Conservation (phyloP, 2,888 invertebrate species). For the Galerucella nymphaeae region DNA sequence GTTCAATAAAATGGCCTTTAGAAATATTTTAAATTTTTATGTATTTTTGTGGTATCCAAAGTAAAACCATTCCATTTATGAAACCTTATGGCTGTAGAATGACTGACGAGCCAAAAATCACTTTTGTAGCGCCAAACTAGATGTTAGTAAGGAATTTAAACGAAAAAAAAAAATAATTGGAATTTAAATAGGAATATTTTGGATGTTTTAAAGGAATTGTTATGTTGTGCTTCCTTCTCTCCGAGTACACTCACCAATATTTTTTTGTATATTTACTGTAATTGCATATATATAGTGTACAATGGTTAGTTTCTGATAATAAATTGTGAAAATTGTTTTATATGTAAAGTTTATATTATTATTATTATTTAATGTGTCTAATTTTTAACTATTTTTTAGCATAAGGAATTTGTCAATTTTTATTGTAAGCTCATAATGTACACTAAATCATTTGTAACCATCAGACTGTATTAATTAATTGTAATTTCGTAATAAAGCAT, state of each 20-base stretch:
- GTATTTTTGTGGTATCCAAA: slow-evolving; percentile 6
- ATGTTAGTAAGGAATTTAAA: slow-evolving; percentile 37
- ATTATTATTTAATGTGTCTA: slow-evolving; percentile 43
- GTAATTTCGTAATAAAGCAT: slow-evolving; percentile 54
- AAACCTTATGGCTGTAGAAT: slow-evolving; percentile 41
- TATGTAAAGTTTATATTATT: slow-evolving; percentile 45
- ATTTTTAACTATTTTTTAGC: slow-evolving; percentile 42
- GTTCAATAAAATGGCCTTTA: not conserved
- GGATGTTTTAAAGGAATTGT: slow-evolving; percentile 42
- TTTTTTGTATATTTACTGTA: slow-evolving; percentile 43
- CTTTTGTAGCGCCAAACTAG: slow-evolving; percentile 43
- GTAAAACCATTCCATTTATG: slow-evolving; percentile 43
- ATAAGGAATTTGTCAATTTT: slow-evolving; percentile 50
- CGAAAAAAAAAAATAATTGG: slow-evolving; percentile 22
- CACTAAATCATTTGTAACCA: slow-evolving; percentile 52
- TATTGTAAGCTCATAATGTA: slow-evolving; percentile 48
- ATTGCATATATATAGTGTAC: slow-evolving; percentile 42
- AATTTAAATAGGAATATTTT: slow-evolving; percentile 42
- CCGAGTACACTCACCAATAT: slow-evolving; percentile 35
- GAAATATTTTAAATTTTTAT: not conserved
- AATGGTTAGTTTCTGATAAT: slow-evolving; percentile 40
- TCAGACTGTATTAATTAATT: slow-evolving; percentile 55
- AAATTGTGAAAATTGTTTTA: slow-evolving; percentile 38
- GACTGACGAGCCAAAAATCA: slow-evolving; percentile 43
- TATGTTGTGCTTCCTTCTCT: slow-evolving; percentile 43